Percentiles rank a stretch among this genome's conserved stretches.
Conservation (phyloP, 2,113 vertebrate species). For the Lota lota region DNA sequence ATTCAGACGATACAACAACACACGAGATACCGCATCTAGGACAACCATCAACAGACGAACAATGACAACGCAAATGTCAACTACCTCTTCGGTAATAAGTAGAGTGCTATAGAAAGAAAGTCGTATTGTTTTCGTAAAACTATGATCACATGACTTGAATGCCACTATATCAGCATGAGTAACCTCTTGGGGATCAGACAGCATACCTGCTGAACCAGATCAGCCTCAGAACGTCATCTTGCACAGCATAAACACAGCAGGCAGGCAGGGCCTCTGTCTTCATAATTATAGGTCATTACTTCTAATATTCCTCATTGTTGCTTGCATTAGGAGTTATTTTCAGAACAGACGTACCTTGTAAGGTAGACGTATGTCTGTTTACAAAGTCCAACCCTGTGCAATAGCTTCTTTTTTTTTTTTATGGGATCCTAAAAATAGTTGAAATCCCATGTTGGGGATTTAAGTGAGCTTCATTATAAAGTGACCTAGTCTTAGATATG, state of each 20-base stretch:
- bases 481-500: too few relatives aligned
- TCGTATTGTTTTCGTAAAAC: conserved; percentile 15
- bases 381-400: too few relatives aligned
- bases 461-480: too few relatives aligned
- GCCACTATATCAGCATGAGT: conserved; percentile 22
- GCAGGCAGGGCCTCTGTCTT: conserved; percentile 11
- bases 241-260: conserved; percentile 17
- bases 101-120: conserved; percentile 17
- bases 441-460: too few relatives aligned
- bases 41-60: conserved; percentile 20
- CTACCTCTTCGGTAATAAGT: too few relatives aligned
- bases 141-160: conserved; percentile 33
- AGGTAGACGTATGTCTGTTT: too few relatives aligned
- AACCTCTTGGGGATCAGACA: conserved; percentile 31
- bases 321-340: too few relatives aligned
- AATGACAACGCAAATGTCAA: not conserved
- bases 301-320: not conserved
- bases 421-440: too few relatives aligned
- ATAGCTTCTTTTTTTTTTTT: too few relatives aligned
- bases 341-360: too few relatives aligned
- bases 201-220: conserved; percentile 40
- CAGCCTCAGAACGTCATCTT: not conserved
- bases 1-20: conserved; percentile 25
- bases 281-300: conserved; percentile 6
- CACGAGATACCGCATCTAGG: conserved; percentile 21